Evolutionary conservation across 1,140 invertebrate species (phyloP).

Genomic region (Macrotrachela quadricornifera): DNA sequence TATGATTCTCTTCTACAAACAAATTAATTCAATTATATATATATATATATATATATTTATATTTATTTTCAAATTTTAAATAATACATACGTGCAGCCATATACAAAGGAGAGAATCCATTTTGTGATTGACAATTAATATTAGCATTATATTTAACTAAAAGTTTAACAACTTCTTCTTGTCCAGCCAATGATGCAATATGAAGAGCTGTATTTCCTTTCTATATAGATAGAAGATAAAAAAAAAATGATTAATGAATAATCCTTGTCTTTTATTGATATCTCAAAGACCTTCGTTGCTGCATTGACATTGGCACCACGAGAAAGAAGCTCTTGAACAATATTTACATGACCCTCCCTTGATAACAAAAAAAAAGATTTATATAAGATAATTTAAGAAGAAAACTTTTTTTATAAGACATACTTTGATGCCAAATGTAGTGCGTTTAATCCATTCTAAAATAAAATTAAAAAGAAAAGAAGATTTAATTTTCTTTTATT

Average conservation of each 20-base stretch:
- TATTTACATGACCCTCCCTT: conserved; percentile 75
- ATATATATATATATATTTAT: no score
- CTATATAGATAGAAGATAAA: conserved; percentile 11
- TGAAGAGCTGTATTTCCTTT: conserved; percentile 97
- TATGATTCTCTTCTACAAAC: conserved; percentile 65
- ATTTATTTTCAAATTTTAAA: no score
- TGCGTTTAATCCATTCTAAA: conserved; percentile 88
- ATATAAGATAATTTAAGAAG: no score
- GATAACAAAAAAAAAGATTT: no score
- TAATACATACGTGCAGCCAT: conserved; percentile 71
- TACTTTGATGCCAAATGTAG: conserved; percentile 81
- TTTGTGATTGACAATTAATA: conserved; percentile 92
- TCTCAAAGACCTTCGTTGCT: conserved; percentile 48
- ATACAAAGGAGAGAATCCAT: conserved; percentile 96
- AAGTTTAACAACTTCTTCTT: conserved; percentile 77
- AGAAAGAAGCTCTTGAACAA: conserved; percentile 75
- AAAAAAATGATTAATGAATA: no score
- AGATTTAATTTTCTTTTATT: no score
- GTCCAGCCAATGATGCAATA: conserved; percentile 88
- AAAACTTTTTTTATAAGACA: no score
- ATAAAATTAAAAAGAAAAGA: conserved; percentile 13
- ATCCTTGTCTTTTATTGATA: no score
- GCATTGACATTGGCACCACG: conserved; percentile 84
- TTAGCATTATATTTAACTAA: conserved; percentile 76
- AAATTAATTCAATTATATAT: no score